Conservation (phyloP, 2,888 invertebrate species). For the Callinectes sapidus region DNA sequence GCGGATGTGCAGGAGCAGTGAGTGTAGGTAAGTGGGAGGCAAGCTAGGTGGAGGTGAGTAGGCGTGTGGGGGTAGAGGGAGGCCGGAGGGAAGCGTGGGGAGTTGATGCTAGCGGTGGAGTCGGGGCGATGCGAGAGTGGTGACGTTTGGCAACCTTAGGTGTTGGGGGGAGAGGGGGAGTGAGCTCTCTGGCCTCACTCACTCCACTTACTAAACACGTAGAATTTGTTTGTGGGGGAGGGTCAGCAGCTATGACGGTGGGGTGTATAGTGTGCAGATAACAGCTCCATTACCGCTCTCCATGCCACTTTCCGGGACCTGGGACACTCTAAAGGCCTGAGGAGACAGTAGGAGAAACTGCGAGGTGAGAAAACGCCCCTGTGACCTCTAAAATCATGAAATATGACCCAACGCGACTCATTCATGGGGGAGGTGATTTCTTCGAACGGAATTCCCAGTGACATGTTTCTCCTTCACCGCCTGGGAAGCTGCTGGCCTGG, state of each 20-base stretch:
- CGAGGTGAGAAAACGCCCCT: constrained; percentile 29
- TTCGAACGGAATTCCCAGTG: constrained; percentile 22
- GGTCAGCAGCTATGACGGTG: constrained; percentile 20
- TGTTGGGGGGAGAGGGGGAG: constrained; percentile 21
- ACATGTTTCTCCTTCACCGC: not conserved
- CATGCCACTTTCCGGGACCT: not conserved
- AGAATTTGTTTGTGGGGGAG: constrained; percentile 51
- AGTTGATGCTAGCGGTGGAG: not conserved
- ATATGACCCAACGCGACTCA: not conserved
- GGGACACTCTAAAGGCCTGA: not conserved
- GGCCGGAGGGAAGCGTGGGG: not conserved
- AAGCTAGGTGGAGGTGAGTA: not conserved
- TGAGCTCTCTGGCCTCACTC: constrained; percentile 20
- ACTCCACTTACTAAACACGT: constrained; percentile 34
- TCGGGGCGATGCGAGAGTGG: not conserved
- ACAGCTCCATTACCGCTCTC: not conserved
- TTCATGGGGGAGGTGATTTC: constrained; percentile 13
- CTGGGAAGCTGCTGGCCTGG: not conserved
- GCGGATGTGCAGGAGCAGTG: not conserved
- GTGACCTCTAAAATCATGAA: constrained; percentile 29
- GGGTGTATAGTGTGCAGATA: not conserved
- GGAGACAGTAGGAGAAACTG: not conserved
- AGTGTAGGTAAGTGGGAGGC: not conserved
- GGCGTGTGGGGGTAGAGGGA: not conserved
- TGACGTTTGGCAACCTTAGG: constrained; percentile 26